Evolutionary conservation across 2,888 invertebrate species (phyloP).

Genomic region (Automeris io): DNA sequence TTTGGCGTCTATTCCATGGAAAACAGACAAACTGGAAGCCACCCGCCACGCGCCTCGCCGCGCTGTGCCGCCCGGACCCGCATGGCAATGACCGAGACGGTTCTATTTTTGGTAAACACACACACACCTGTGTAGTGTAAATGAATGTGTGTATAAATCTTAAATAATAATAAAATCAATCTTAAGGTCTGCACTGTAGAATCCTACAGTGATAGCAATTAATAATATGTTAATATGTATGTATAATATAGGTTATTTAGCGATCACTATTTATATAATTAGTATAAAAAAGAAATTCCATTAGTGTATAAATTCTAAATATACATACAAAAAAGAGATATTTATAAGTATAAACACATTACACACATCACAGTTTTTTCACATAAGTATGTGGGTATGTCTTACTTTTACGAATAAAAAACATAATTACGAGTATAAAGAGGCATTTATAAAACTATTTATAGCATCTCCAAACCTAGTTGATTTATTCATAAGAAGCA

Average conservation of each 20-base stretch:
- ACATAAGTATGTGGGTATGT: too few species aligned
- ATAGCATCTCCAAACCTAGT: neutral
- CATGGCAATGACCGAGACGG: constrained; percentile 32
- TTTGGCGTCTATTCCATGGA: constrained; percentile 6
- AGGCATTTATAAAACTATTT: constrained; percentile 2
- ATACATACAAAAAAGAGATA: too few species aligned
- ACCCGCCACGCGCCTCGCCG: constrained; percentile 8
- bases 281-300: too few species aligned
- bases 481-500: constrained; percentile 31
- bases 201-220: too few species aligned
- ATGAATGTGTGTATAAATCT: constrained; percentile 18
- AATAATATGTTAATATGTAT: too few species aligned
- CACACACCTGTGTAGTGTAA: constrained; percentile 18
- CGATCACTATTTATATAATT: too few species aligned
- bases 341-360: too few species aligned
- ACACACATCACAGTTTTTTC: too few species aligned
- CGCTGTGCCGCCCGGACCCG: constrained; percentile 11
- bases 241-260: too few species aligned
- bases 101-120: constrained; percentile 24
- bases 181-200: too few species aligned
- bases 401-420: neutral
- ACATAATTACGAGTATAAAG: neutral
- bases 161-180: too few species aligned
- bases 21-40: constrained; percentile 7
- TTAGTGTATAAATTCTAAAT: too few species aligned